A percentile compares a stretch with the other conserved stretches of the same genome.
These are phyloP conservation scores for Nemoura dubitans DNA, from an alignment of 2,888 invertebrate genomes.

Conservation along the genomic window DNA sequence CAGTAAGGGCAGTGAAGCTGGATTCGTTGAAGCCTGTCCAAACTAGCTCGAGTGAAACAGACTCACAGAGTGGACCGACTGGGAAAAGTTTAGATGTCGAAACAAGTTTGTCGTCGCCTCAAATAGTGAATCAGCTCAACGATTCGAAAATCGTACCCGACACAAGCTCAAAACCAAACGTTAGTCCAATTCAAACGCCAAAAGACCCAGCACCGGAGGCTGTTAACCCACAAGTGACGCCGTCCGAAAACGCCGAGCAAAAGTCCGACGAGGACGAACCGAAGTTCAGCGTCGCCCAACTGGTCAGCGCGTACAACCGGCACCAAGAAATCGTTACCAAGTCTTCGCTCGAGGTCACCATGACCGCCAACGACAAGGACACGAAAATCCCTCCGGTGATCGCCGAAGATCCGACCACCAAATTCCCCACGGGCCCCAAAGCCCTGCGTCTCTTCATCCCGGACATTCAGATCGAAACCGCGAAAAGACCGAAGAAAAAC, in stretches of 20 bases:
- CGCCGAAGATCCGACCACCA: constrained; percentile 53
- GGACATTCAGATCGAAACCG: constrained; percentile 57
- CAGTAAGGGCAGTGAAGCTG: background rate
- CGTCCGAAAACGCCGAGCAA: background rate
- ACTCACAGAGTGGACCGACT: too few species aligned
- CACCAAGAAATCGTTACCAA: constrained; percentile 62
- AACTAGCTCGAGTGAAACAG: too few species aligned
- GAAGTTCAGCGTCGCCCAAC: constrained; percentile 62
- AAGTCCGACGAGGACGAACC: constrained; percentile 59
- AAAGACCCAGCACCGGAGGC: background rate
- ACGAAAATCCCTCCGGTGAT: constrained; percentile 45
- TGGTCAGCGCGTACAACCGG: constrained; percentile 62
- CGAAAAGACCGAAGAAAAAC: constrained; percentile 29
- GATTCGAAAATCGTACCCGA: background rate
- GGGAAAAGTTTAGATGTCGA: background rate
- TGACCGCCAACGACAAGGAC: constrained; percentile 55
- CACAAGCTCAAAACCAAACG: background rate
- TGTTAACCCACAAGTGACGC: too few species aligned
- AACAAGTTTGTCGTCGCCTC: background rate
- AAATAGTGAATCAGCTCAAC: background rate
- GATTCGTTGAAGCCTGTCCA: too few species aligned
- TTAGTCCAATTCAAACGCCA: background rate
- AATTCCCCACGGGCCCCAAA: constrained; percentile 62
- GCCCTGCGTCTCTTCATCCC: constrained; percentile 62
- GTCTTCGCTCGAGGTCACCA: constrained; percentile 61